Conservation (phyloP, 2,888 invertebrate species). For the Drosophila nr. medialis region DNA sequence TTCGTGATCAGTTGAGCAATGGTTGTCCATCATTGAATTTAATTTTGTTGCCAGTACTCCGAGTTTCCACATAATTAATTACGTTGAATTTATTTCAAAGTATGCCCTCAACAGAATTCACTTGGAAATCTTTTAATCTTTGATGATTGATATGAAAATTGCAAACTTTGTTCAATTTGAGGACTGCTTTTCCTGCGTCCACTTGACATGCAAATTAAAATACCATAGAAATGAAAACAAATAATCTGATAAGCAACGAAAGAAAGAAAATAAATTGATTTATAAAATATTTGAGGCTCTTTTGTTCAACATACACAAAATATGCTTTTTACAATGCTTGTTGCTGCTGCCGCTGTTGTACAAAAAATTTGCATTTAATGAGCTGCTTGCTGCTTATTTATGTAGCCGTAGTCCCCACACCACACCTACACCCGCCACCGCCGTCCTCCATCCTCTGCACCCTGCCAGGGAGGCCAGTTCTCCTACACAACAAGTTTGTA, state of each 20-base stretch:
- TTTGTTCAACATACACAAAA: constrained; percentile 54
- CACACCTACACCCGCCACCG: not conserved
- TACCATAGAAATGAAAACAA: constrained; percentile 40
- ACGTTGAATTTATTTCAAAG: constrained; percentile 9
- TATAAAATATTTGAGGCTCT: constrained; percentile 43
- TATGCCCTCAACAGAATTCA: constrained; percentile 7
- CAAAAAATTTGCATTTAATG: constrained; percentile 75
- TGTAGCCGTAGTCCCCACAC: constrained; percentile 4
- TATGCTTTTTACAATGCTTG: constrained; percentile 27
- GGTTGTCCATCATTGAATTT: constrained; percentile 4
- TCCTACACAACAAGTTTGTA: constrained; percentile 16
- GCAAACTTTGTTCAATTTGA: constrained; percentile 15
- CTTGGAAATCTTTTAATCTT: constrained; percentile 22
- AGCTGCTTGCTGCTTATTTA: constrained; percentile 50
- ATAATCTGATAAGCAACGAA: constrained; percentile 2
- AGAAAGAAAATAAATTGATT: constrained; percentile 51
- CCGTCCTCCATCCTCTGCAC: not conserved
- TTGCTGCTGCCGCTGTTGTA: constrained; percentile 6
- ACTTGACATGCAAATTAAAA: constrained; percentile 63
- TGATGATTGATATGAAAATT: constrained; percentile 34
- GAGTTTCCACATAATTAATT: constrained; percentile 4
- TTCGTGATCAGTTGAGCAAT: constrained; percentile 22
- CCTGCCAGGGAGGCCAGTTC: constrained; percentile 3
- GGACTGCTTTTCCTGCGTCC: constrained; percentile 21
- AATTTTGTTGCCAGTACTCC: not conserved